Evolutionary conservation across 1,140 invertebrate genomes (phyloP), one percentile per base, ranked within the genome.

Genomic region (Hetaerina americana): DNA sequence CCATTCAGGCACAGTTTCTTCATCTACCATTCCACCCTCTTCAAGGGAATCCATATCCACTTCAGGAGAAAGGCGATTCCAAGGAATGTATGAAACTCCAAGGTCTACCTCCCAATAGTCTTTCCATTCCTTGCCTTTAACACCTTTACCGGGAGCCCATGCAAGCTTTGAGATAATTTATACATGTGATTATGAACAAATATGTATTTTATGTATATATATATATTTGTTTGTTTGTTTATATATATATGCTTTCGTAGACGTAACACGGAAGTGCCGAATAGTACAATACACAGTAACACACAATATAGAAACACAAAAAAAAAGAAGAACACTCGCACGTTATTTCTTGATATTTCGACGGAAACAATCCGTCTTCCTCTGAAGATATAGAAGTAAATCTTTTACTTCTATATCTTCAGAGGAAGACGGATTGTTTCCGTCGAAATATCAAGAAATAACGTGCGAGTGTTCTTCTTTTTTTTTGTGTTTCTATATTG

Each of bases 61-160:
- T 73, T 92, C 88, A 67, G 86, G 82, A 68, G 88, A 89, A 27
- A 98, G 79, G 80, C 93, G 94, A 68, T 82, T 84, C 90, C 92
- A 96, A 6, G 96, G 95, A 75, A 98, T 91, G 80, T 97, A 98
- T 27, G 93, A 95, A 1, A 95, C 94, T 28, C 96, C 96, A 8
- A 90, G 81, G 71, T 97, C 95, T 0, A 94, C 90, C 81, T 98
- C 95, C 95, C 95, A 98, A 78, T 93, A 95, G 80, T 97, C 95
- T 82, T 97, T 97, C 88, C 93, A 95, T 79, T 96, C 93, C 80
- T 95, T 92, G 1, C 93, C 94, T 81, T 98, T 98, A 6, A 97
- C 93, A 71, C 95, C 85, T 84, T 96, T 96, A 2, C 95, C 95
- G 6, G 95, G 95, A 57, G 96, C 96, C 95, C 96, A 98, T 2